Evolutionary conservation across 2,888 invertebrate species (phyloP).

Genomic region (Actias luna): DNA sequence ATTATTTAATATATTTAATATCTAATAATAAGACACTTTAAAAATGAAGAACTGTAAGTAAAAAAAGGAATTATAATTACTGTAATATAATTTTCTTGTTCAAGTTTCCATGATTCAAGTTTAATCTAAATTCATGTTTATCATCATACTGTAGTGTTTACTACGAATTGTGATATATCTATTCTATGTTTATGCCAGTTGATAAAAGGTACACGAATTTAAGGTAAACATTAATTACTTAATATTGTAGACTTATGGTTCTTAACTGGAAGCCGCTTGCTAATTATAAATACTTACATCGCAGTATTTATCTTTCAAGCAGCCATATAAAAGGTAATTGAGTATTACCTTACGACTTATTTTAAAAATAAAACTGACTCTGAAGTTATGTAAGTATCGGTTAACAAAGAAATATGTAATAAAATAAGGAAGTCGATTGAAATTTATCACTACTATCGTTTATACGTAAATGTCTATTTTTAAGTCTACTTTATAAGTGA

Average conservation of each 20-base stretch:
- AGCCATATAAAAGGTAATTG: conserved; percentile 5
- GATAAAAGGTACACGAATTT: background rate
- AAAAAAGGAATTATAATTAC: too few relatives aligned
- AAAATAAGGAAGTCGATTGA: background rate
- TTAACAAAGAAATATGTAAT: background rate
- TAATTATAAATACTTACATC: conserved; percentile 6
- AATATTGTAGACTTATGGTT: conserved; percentile 1
- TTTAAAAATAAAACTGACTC: background rate
- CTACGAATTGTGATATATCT: too few relatives aligned
- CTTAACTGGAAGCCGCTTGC: background rate
- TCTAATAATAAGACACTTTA: too few relatives aligned
- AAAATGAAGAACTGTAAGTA: too few relatives aligned
- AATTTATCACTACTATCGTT: background rate
- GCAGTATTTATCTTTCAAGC: background rate
- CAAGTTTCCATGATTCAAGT: background rate
- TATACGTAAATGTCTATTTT: background rate
- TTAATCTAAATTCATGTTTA: background rate
- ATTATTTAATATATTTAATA: background rate
- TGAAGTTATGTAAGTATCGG: background rate
- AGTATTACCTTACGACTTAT: background rate
- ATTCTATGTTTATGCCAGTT: background rate
- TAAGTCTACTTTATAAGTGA: background rate
- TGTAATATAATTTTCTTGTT: too few relatives aligned
- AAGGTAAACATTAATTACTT: conserved; percentile 2
- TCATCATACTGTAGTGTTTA: too few relatives aligned